Percentiles rank a stretch among this genome's conserved stretches.
Conservation (phyloP, 2,113 vertebrate species). For the Psilopogon haemacephalus region DNA sequence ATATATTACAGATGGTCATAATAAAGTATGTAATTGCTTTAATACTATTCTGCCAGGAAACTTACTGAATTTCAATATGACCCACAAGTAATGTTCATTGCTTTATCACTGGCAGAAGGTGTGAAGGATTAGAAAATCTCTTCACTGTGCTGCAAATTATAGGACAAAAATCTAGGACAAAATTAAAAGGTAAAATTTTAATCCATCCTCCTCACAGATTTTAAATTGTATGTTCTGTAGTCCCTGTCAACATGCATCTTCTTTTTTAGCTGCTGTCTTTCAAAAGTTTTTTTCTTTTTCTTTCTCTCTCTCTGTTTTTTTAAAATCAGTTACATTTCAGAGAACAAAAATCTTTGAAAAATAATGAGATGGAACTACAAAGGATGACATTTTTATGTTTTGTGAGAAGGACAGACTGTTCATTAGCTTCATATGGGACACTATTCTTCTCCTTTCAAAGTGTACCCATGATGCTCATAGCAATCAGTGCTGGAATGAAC, state of each 20-base stretch:
- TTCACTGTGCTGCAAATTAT: not conserved
- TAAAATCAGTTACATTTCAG: not conserved
- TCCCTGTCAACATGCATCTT: not conserved
- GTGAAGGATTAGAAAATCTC: not conserved
- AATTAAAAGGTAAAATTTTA: not conserved
- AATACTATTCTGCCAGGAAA: not conserved
- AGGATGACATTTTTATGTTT: not conserved
- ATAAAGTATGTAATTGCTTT: not conserved
- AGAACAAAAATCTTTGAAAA: not conserved
- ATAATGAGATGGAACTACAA: not conserved
- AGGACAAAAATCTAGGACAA: not conserved
- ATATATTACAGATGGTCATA: not conserved
- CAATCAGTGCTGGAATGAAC: not conserved
- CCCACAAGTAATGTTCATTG: not conserved
- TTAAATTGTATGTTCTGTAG: not conserved
- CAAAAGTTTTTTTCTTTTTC: not conserved
- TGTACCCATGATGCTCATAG: not conserved
- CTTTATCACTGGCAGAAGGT: not conserved
- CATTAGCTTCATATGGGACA: not conserved
- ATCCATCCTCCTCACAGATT: not conserved
- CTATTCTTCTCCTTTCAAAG: not conserved
- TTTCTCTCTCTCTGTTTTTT: not conserved
- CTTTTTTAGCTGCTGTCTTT: not conserved
- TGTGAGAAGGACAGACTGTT: not conserved
- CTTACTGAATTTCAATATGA: not conserved